These are phyloP conservation scores for Pygoscelis antarcticus DNA, from an alignment of 2,113 vertebrate genomes.

Conservation along the genomic window DNA sequence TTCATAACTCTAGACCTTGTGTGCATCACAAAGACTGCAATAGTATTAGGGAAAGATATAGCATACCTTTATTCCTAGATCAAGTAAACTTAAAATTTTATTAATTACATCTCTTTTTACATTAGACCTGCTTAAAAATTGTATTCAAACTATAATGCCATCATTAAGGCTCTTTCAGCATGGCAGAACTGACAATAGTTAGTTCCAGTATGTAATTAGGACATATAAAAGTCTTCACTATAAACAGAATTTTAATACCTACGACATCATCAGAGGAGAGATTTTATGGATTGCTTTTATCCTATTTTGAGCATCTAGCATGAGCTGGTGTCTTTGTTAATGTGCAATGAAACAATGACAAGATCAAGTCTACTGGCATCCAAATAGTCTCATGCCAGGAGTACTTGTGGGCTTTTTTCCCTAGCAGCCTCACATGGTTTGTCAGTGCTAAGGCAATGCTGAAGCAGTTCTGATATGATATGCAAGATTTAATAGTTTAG, in stretches of 20 bases:
- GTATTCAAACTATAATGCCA: constrained; percentile 20
- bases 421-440: background rate
- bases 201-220: constrained; percentile 45
- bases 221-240: constrained; percentile 39
- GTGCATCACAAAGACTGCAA: background rate
- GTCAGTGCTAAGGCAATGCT: background rate
- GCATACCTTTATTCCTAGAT: background rate
- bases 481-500: background rate
- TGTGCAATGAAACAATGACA: background rate
- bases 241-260: constrained; percentile 59
- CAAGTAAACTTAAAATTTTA: constrained; percentile 34
- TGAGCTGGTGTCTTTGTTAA: constrained; percentile 13
- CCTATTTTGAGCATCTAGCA: constrained; percentile 41
- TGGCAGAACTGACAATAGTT: constrained; percentile 35
- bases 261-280: background rate
- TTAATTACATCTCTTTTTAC: constrained; percentile 38
- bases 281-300: constrained; percentile 57
- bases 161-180: constrained; percentile 46
- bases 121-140: constrained; percentile 37
- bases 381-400: background rate
- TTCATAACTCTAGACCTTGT: background rate
- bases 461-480: background rate
- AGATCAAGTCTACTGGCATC: background rate
- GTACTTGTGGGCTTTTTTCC: background rate
- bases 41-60: background rate